Evolutionary conservation across 2,888 invertebrate species (phyloP).

Genomic region (Ditula angustiorana): DNA sequence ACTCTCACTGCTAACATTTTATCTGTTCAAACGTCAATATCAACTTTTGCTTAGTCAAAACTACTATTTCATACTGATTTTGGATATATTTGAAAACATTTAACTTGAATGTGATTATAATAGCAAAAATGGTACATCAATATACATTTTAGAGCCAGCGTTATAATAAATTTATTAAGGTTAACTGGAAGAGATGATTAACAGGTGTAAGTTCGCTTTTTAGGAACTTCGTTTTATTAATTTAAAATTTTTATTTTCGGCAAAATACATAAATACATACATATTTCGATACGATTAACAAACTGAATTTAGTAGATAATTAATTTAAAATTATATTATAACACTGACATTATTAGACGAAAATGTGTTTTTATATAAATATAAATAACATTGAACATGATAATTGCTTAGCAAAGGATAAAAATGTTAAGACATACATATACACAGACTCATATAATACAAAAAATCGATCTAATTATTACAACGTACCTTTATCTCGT

Average conservation of each 20-base stretch:
- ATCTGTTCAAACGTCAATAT: slow-evolving; percentile 32
- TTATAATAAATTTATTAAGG: slow-evolving; percentile 3
- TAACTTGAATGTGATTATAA: slow-evolving; percentile 13
- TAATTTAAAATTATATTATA: slow-evolving; percentile 11
- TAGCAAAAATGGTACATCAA: slow-evolving; percentile 18
- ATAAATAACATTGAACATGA: slow-evolving; percentile 10
- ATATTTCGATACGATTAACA: no score
- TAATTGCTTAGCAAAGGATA: slow-evolving; percentile 31
- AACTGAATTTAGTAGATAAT: background rate
- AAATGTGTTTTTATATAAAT: slow-evolving; percentile 18
- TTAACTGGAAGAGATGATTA: background rate
- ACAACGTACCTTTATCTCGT: background rate
- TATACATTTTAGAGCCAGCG: slow-evolving; percentile 8
- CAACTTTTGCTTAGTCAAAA: slow-evolving; percentile 29
- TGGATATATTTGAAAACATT: slow-evolving; percentile 32
- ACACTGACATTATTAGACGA: slow-evolving; percentile 14
- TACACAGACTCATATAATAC: background rate
- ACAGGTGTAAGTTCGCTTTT: background rate
- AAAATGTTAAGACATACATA: slow-evolving; percentile 25
- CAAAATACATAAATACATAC: no score
- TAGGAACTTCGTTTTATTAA: background rate
- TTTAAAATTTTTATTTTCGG: background rate
- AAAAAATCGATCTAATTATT: slow-evolving; percentile 10
- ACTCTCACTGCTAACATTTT: slow-evolving; percentile 29
- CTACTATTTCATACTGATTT: slow-evolving; percentile 26